A percentile compares a stretch with the other conserved stretches of the same genome.
Conservation (phyloP, 1,140 invertebrate genomes). For the Idris sp. region DNA sequence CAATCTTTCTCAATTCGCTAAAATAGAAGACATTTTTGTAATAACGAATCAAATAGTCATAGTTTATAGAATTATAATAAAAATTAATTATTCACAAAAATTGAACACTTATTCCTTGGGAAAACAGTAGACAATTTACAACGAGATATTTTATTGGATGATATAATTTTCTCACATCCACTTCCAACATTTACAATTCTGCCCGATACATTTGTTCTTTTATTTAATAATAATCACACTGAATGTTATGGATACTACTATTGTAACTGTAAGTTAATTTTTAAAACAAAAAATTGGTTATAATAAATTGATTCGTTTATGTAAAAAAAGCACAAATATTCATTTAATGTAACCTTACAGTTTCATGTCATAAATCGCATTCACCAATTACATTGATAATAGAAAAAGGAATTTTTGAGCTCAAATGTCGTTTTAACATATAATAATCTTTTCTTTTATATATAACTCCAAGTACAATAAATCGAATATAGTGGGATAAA, state of each 20-base stretch:
- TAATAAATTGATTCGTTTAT: too few relatives aligned
- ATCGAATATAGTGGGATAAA: too few relatives aligned
- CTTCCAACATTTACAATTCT: conserved; percentile 1
- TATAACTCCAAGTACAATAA: too few relatives aligned
- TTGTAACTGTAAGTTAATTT: too few relatives aligned
- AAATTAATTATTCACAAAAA: neutral
- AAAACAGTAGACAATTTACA: neutral
- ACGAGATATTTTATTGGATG: neutral
- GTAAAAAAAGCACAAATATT: too few relatives aligned
- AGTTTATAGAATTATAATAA: conserved; percentile 3
- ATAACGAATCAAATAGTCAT: conserved; percentile 7
- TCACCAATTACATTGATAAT: too few relatives aligned
- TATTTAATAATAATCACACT: conserved; percentile 1
- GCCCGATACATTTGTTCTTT: neutral
- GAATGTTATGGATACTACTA: conserved; percentile 10
- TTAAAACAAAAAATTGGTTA: too few relatives aligned
- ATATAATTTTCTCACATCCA: conserved; percentile 25
- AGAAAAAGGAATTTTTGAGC: too few relatives aligned
- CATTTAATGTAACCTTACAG: too few relatives aligned
- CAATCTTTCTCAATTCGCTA: conserved; percentile 10
- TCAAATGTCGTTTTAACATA: too few relatives aligned
- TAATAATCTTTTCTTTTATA: too few relatives aligned
- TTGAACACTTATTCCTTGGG: conserved; percentile 13
- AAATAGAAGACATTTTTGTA: conserved; percentile 33
- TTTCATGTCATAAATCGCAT: too few relatives aligned